Evolutionary conservation across 2,888 invertebrate species (phyloP).

Genomic region (Acrobasis consociella): DNA sequence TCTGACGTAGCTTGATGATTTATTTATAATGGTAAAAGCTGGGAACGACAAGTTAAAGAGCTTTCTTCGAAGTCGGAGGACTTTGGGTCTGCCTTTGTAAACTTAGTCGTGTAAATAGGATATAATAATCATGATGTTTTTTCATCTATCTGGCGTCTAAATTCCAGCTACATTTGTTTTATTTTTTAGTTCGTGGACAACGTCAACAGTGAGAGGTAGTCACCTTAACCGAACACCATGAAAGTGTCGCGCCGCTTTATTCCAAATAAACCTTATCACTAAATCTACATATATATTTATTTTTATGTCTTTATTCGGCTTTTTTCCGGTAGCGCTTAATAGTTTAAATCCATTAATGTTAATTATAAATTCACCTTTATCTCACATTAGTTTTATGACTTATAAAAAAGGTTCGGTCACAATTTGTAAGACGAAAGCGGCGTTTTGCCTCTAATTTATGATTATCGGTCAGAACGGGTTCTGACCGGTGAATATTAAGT

Average conservation of each 20-base stretch:
- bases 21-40: too few relatives aligned
- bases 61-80: too few relatives aligned
- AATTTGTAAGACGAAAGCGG: slow-evolving; percentile 74
- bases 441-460: slow-evolving; percentile 38
- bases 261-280: slow-evolving; percentile 69
- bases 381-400: slow-evolving; percentile 77
- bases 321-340: slow-evolving; percentile 80
- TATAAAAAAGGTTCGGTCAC: slow-evolving; percentile 62
- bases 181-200: too few relatives aligned
- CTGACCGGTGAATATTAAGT: slow-evolving; percentile 19
- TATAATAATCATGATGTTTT: too few relatives aligned
- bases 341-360: slow-evolving; percentile 78
- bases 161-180: too few relatives aligned
- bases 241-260: slow-evolving; percentile 61
- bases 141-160: too few relatives aligned
- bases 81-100: too few relatives aligned
- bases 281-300: slow-evolving; percentile 79
- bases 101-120: too few relatives aligned
- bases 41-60: too few relatives aligned
- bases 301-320: slow-evolving; percentile 79
- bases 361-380: slow-evolving; percentile 77
- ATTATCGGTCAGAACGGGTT: slow-evolving; percentile 18
- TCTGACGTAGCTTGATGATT: too few relatives aligned
- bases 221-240: slow-evolving; percentile 53
- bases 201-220: slow-evolving; percentile 29